These are phyloP conservation scores for Zaprionus tsacasi DNA, from an alignment of 1,140 invertebrate species.

Conservation along the genomic window DNA sequence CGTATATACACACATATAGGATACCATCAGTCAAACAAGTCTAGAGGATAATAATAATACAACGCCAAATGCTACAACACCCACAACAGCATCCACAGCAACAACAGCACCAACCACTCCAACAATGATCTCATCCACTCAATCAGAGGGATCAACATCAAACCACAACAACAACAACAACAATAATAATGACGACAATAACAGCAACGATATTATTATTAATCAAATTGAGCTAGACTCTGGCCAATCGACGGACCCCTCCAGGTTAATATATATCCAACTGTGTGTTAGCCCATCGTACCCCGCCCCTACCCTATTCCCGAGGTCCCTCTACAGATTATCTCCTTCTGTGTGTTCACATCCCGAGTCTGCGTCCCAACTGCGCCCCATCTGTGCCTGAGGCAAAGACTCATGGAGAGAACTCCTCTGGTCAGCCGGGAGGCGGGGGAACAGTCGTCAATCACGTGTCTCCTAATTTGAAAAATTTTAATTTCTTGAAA, in stretches of 20 bases:
- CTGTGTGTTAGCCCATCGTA: constrained; percentile 14
- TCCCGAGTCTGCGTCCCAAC: neutral
- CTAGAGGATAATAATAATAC: constrained; percentile 68
- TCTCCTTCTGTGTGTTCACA: constrained; percentile 17
- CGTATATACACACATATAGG: constrained; percentile 42
- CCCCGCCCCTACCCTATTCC: neutral
- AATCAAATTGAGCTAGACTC: constrained; percentile 26
- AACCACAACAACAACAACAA: constrained; percentile 34
- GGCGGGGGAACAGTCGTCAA: neutral
- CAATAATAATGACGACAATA: constrained; percentile 28
- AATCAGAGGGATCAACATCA: constrained; percentile 41
- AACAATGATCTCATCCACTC: constrained; percentile 48
- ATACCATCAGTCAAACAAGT: constrained; percentile 59
- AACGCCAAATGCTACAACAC: constrained; percentile 14
- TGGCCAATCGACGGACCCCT: constrained; percentile 39
- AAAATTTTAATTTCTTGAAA: constrained; percentile 40
- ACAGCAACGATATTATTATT: constrained; percentile 11
- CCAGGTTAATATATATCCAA: constrained; percentile 67
- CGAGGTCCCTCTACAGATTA: neutral
- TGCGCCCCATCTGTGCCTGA: neutral
- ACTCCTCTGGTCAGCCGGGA: neutral
- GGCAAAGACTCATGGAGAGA: constrained; percentile 3
- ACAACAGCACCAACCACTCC: constrained; percentile 38
- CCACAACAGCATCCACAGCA: constrained; percentile 14
- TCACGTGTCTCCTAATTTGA: constrained; percentile 10